Evolutionary conservation across 2,113 vertebrate species (phyloP).

Genomic region (Junco hyemalis): DNA sequence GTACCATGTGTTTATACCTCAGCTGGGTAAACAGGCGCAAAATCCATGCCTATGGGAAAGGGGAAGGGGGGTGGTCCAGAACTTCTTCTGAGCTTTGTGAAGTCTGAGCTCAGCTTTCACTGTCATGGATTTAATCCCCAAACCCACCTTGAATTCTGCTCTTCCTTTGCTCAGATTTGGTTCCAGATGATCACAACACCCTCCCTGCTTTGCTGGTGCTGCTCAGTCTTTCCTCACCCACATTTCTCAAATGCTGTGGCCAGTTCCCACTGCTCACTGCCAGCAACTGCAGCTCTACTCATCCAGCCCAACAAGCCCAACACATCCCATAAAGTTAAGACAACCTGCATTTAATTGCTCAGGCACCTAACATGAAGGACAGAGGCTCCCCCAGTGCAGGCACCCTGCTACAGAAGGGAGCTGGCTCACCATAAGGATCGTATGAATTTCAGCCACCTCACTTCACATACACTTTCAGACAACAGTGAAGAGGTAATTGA

Average conservation of each 20-base stretch:
- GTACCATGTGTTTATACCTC: not conserved
- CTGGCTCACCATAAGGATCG: not conserved
- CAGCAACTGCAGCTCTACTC: not conserved
- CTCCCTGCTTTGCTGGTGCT: not conserved
- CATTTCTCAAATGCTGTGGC: not conserved
- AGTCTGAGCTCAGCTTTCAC: not conserved
- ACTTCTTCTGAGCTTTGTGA: not conserved
- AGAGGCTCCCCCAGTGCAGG: not conserved
- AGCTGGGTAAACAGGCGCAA: not conserved
- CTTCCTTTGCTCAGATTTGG: not conserved
- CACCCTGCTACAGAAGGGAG: not conserved
- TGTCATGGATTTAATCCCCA: not conserved
- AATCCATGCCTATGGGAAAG: not conserved
- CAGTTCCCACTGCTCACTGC: not conserved
- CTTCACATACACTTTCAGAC: not conserved
- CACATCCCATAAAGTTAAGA: not conserved
- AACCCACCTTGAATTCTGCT: not conserved
- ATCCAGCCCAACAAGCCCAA: not conserved
- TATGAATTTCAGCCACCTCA: not conserved
- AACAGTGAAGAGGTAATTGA: not conserved
- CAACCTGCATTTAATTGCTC: not conserved
- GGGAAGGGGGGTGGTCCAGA: not conserved
- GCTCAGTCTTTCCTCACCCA: not conserved
- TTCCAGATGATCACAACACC: not conserved
- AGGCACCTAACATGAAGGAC: not conserved